Percentiles rank a stretch among this genome's conserved stretches.
These are phyloP conservation scores for Aleiodes alternator DNA, from an alignment of 2,888 invertebrate species.

Conservation along the genomic window DNA sequence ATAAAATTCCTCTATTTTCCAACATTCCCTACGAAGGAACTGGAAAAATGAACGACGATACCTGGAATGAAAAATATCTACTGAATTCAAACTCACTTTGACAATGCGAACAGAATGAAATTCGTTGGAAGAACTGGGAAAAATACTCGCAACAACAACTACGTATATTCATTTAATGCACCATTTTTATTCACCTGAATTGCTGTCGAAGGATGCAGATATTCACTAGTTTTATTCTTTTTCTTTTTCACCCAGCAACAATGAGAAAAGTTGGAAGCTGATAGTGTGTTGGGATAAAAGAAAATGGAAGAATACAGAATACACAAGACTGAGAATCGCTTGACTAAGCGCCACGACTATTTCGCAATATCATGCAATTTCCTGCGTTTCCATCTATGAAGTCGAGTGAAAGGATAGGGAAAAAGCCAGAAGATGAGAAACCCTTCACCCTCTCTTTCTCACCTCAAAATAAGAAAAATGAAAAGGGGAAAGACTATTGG, in stretches of 20 bases:
- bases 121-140: too few species aligned
- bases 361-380: slow-evolving; percentile 46
- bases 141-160: too few species aligned
- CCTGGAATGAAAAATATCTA: too few species aligned
- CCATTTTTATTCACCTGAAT: too few species aligned
- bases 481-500: too few species aligned
- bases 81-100: too few species aligned
- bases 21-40: background rate
- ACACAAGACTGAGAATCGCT: slow-evolving; percentile 14
- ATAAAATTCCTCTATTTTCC: too few species aligned
- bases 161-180: too few species aligned
- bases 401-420: slow-evolving; percentile 30
- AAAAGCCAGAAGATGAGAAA: slow-evolving; percentile 40
- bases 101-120: too few species aligned
- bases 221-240: background rate
- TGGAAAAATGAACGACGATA: too few species aligned
- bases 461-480: background rate
- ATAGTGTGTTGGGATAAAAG: background rate
- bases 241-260: background rate
- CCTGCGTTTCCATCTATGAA: slow-evolving; percentile 28
- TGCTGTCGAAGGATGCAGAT: too few species aligned
- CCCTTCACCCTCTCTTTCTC: background rate
- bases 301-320: slow-evolving; percentile 19
- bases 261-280: slow-evolving; percentile 10
- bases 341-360: slow-evolving; percentile 39